Base-by-base conservation (phyloP, 2,888 invertebrate genomes). In the Drosophila niveifrons region DNA sequence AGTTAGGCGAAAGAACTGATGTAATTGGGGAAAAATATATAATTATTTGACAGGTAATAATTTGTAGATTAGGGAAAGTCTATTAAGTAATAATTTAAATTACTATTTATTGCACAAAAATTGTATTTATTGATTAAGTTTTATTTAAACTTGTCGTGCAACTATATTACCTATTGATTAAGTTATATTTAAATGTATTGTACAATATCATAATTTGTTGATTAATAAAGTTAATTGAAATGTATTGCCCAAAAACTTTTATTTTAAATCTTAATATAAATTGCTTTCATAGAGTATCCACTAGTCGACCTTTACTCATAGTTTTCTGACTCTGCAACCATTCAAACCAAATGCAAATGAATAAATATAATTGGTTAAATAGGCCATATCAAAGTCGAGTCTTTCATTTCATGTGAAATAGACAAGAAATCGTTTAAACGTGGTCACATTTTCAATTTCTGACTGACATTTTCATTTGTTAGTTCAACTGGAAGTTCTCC, bases 371-470 rank as follows among this genome's bases (percentile, higher is more conserved):
- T 58, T 48, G 47, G 36, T 39, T 23, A 48, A 58, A 58, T 36
- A 48, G 57, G 15, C 47, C 41, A 51, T 59, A 50, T 18, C 59
- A 50, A 51, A 36, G 47, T 34, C 13, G 18, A 15, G 10, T 6
- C n/a, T 2, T 23, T 23, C n/a, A 48, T 10, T 31, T 17, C 31
- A 34, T 15, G 34, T 18, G 48, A 67, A 43, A 66, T 67, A 50
- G 68, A 50, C 36, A 36, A 7, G 44, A 28, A 18, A 61, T 8
- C 41, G 36, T 55, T 15, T 17, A 50, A 55, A 56, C 46, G 31
- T 58, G 57, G 39, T 28, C 52, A 41, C 58, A 53, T 65, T 76
- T 75, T 72, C 77, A 72, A 71, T 72, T 74, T 59, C 57, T 31
- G 44, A 43, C 17, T 36, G 44, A 41, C 53, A 55, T 17, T 58